These are phyloP conservation scores for Leptinotarsa rubiginosa DNA, from an alignment of 2,888 invertebrate genomes.

Conservation along the genomic window DNA sequence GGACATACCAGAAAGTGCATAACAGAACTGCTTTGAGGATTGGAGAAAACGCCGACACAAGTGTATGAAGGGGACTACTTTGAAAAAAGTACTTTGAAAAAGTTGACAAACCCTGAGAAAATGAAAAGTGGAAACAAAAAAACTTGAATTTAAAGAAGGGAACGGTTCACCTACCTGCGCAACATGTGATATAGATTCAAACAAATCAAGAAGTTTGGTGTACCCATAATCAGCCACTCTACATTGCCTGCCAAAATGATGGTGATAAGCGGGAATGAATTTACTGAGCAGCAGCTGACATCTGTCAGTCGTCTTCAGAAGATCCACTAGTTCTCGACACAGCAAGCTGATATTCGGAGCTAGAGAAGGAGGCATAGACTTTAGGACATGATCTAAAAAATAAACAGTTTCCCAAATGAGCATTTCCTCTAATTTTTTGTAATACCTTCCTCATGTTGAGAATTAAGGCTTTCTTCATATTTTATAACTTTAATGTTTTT, in stretches of 20 bases:
- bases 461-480: conserved; percentile 50
- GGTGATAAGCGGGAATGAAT: conserved; percentile 95
- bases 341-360: conserved; percentile 82
- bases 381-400: conserved; percentile 58
- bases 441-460: conserved; percentile 53
- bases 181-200: conserved; percentile 88
- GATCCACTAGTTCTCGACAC: conserved; percentile 87
- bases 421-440: neutral
- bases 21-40: too few relatives aligned
- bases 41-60: too few relatives aligned
- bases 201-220: conserved; percentile 89
- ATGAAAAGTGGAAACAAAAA: neutral
- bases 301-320: conserved; percentile 83
- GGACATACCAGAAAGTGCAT: too few relatives aligned
- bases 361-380: conserved; percentile 75
- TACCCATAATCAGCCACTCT: conserved; percentile 97
- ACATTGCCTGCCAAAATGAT: conserved; percentile 95
- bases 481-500: conserved; percentile 62
- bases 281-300: conserved; percentile 86
- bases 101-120: too few relatives aligned
- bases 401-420: neutral
- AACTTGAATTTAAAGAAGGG: neutral
- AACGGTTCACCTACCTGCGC: conserved; percentile 74
- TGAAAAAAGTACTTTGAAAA: too few relatives aligned
- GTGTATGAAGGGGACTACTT: too few relatives aligned